phyloP scores from a whole-genome alignment of 2,797 vertebrate species.

The Eremophila alpestris region DNA sequence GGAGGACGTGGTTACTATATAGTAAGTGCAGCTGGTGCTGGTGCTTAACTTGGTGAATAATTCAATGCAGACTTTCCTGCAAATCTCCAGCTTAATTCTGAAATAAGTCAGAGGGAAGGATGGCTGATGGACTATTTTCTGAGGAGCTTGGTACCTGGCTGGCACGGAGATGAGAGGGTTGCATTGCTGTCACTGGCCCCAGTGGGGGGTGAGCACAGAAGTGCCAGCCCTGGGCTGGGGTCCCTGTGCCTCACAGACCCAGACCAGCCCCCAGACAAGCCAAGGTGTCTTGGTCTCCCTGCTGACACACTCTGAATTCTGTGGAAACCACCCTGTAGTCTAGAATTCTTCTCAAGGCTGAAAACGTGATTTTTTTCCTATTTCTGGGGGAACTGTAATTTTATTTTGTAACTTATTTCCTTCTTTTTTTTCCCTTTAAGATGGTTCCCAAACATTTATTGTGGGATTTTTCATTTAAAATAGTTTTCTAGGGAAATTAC shows the following conservation, averaged over 20 bases:
- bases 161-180: neutral
- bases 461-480: slow-evolving; percentile 67
- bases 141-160: neutral
- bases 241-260: neutral
- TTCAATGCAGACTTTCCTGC: slow-evolving; percentile 11
- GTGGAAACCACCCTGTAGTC: neutral
- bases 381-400: slow-evolving; percentile 46
- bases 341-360: slow-evolving; percentile 6
- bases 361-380: slow-evolving; percentile 40
- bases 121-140: neutral
- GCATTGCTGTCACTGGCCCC: neutral
- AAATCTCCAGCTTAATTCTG: slow-evolving; percentile 29
- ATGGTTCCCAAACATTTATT: slow-evolving; percentile 56
- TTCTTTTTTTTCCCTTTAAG: slow-evolving; percentile 37
- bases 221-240: neutral
- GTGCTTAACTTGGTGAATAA: neutral
- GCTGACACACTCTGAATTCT: neutral
- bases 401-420: slow-evolving; percentile 41
- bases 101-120: slow-evolving; percentile 1
- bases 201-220: neutral
- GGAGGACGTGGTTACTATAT: neutral
- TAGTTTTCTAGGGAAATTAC: slow-evolving; percentile 63
- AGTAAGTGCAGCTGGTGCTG: neutral
- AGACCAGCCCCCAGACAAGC: neutral
- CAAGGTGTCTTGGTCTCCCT: neutral